phyloP scores from a whole-genome alignment of 1,140 invertebrate species.

The Panagrolaimus sp. region DNA sequence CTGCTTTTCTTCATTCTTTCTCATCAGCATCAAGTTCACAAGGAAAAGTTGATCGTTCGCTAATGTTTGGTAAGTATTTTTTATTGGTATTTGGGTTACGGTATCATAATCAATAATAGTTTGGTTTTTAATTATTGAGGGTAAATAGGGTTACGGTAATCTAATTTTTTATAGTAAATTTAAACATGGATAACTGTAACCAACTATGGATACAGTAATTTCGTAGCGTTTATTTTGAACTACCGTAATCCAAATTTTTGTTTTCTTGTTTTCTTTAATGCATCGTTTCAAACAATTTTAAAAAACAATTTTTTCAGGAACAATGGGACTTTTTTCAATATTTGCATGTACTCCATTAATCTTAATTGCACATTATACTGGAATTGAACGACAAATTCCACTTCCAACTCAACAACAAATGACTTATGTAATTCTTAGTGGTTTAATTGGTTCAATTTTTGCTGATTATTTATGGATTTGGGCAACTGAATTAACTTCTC shows the following conservation, averaged over 20 bases:
- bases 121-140: too few relatives aligned
- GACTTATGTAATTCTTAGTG: slow-evolving; percentile 34
- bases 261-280: too few relatives aligned
- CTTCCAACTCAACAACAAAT: slow-evolving; percentile 31
- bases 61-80: slow-evolving; percentile 38
- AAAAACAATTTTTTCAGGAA: slow-evolving; percentile 24
- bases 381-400: slow-evolving; percentile 40
- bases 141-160: too few relatives aligned
- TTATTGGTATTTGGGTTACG: too few relatives aligned
- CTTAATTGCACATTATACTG: slow-evolving; percentile 8
- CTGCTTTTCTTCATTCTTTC: slow-evolving; percentile 41
- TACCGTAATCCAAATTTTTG: too few relatives aligned
- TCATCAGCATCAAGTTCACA: slow-evolving; percentile 25
- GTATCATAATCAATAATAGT: too few relatives aligned
- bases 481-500: slow-evolving; percentile 39
- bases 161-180: too few relatives aligned
- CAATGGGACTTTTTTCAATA: slow-evolving; percentile 43
- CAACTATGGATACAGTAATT: too few relatives aligned
- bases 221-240: too few relatives aligned
- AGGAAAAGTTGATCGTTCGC: slow-evolving; percentile 33
- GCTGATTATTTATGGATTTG: slow-evolving; percentile 48
- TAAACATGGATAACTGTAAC: background rate
- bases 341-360: slow-evolving; percentile 44
- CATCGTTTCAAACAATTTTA: too few relatives aligned
- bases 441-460: slow-evolving; percentile 40